phyloP scores from a whole-genome alignment of 2,113 vertebrate species.

The Cephalopholis sonnerati region DNA sequence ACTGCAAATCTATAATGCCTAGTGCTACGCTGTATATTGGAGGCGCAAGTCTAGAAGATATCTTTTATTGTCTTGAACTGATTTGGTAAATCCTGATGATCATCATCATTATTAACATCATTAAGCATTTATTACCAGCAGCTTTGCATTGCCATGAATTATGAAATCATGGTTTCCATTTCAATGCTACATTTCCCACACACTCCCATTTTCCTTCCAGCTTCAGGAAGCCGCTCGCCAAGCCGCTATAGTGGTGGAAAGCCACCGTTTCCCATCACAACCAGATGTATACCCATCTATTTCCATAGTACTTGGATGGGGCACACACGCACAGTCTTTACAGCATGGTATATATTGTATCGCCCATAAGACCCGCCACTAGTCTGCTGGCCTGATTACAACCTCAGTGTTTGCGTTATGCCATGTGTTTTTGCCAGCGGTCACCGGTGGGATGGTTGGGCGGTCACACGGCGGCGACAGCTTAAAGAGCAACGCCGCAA shows the following conservation, averaged over 20 bases:
- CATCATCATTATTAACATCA: conserved; percentile 28
- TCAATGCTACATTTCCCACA: conserved; percentile 62
- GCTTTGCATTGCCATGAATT: conserved; percentile 43
- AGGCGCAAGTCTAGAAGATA: background rate
- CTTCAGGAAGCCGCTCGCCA: conserved; percentile 55
- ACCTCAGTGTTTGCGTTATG: conserved; percentile 68
- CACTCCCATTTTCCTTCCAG: conserved; percentile 70
- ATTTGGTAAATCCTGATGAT: background rate
- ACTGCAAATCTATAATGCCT: too few relatives aligned
- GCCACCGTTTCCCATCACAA: conserved; percentile 73
- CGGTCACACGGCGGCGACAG: conserved; percentile 31
- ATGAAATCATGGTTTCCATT: conserved; percentile 62
- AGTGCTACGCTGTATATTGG: background rate
- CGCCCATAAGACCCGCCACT: conserved; percentile 12
- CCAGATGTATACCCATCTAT: conserved; percentile 68
- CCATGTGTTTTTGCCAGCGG: conserved; percentile 46
- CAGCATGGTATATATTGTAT: conserved; percentile 30
- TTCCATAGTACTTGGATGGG: conserved; percentile 58
- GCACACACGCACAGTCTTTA: conserved; percentile 29
- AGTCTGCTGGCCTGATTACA: conserved; percentile 61
- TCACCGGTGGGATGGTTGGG: conserved; percentile 22
- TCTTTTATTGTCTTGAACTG: background rate
- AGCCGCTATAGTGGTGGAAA: conserved; percentile 65
- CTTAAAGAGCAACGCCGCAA: conserved; percentile 50
- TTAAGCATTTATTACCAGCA: conserved; percentile 25